These are phyloP conservation scores for Pica pica DNA, from an alignment of 2,113 vertebrate species.

Conservation along the genomic window DNA sequence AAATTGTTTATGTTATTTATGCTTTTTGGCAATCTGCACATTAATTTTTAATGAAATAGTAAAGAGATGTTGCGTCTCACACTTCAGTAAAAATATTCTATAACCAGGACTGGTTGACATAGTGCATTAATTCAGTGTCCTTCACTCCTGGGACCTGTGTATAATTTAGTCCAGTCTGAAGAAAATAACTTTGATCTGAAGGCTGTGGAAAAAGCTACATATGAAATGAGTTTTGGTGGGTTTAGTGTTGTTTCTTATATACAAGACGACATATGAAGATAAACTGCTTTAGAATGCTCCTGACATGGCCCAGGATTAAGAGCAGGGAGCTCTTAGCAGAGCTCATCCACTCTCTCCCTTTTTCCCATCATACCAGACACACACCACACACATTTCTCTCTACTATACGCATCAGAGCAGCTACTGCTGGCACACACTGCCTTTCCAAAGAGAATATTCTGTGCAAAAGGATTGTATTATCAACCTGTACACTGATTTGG, in stretches of 20 bases:
- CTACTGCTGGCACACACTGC: background rate
- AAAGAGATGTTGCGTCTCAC: slow-evolving; percentile 71
- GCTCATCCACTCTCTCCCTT: background rate
- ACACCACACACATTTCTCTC: background rate
- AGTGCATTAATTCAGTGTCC: slow-evolving; percentile 82
- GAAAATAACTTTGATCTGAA: slow-evolving; percentile 83
- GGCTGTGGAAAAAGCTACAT: slow-evolving; percentile 75
- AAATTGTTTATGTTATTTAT: slow-evolving; percentile 66
- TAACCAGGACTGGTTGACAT: slow-evolving; percentile 74
- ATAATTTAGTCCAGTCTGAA: slow-evolving; percentile 81
- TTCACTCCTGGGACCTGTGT: slow-evolving; percentile 80
- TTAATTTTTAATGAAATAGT: slow-evolving; percentile 81
- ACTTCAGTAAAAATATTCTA: slow-evolving; percentile 73
- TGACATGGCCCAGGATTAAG: slow-evolving; percentile 55
- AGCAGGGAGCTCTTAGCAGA: slow-evolving; percentile 41
- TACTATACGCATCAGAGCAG: background rate
- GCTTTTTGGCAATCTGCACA: slow-evolving; percentile 68
- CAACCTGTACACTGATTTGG: background rate
- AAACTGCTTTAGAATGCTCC: slow-evolving; percentile 71
- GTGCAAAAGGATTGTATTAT: background rate
- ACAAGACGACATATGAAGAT: slow-evolving; percentile 67
- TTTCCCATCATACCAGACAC: background rate
- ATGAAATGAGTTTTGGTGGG: slow-evolving; percentile 77
- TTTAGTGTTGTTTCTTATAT: slow-evolving; percentile 73
- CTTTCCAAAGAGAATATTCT: slow-evolving; percentile 1